phyloP scores from a whole-genome alignment of 2,113 vertebrate genomes.

The Lutjanus erythropterus region DNA sequence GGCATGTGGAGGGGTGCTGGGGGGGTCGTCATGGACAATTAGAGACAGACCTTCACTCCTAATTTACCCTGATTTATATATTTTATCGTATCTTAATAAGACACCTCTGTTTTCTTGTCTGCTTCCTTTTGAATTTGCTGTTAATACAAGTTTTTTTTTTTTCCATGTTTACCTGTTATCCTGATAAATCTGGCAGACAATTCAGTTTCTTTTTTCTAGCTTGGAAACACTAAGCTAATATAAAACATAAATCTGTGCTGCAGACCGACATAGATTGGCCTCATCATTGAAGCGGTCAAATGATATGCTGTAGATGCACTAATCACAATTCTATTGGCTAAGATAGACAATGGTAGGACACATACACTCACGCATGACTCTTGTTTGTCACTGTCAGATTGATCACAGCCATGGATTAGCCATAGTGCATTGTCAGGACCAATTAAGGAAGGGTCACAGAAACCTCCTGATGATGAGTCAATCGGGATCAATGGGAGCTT shows the following conservation, averaged over 20 bases:
- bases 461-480: conserved; percentile 1
- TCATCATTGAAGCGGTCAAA: background rate
- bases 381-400: conserved; percentile 35
- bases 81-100: background rate
- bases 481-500: conserved; percentile 6
- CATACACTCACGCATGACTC: background rate
- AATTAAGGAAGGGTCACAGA: conserved; percentile 30
- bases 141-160: background rate
- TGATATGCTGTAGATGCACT: background rate
- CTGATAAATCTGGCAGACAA: background rate
- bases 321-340: background rate
- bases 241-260: background rate
- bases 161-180: background rate
- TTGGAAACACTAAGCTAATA: background rate
- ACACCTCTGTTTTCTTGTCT: background rate
- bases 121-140: background rate
- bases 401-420: conserved; percentile 48
- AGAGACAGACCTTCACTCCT: background rate
- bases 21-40: background rate
- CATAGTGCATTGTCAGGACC: conserved; percentile 49
- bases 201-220: no score
- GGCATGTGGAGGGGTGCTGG: background rate
- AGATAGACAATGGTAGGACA: background rate
- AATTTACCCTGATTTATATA: background rate
- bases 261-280: no score